Percentiles rank a stretch among this genome's conserved stretches.
Conservation (phyloP, 2,797 vertebrate species). For the Vespertilio murinus region DNA sequence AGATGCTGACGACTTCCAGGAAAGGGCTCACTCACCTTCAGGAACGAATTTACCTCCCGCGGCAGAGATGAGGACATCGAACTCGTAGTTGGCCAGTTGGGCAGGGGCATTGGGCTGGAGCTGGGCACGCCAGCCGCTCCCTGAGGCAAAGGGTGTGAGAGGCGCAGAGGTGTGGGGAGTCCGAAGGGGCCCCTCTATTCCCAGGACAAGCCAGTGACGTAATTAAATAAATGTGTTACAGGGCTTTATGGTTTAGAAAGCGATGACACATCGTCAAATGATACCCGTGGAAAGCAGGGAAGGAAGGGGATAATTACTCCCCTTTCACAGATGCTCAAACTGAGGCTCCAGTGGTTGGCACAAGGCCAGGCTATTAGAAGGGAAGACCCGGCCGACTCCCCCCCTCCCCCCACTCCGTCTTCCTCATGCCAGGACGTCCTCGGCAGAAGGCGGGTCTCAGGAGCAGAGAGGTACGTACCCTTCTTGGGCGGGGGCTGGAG, state of each 20-base stretch:
- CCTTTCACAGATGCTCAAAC: not conserved
- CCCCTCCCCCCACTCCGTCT: conserved; percentile 26
- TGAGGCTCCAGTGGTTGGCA: not conserved
- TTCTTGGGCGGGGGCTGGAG: conserved; percentile 82
- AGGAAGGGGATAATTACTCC: not conserved
- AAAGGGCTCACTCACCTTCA: conserved; percentile 88
- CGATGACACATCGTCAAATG: not conserved
- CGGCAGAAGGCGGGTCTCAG: not conserved
- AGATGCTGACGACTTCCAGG: not conserved
- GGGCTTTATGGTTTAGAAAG: not conserved
- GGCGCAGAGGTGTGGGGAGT: not conserved
- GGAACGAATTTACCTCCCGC: conserved; percentile 93
- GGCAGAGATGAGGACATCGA: conserved; percentile 94
- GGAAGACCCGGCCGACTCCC: conserved; percentile 69
- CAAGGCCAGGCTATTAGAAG: not conserved
- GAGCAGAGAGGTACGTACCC: conserved; percentile 52
- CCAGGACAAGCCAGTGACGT: conserved; percentile 27
- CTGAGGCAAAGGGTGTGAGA: conserved; percentile 57
- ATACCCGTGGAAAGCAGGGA: not conserved
- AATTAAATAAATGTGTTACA: not conserved
- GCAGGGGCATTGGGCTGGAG: conserved; percentile 87
- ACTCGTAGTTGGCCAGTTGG: conserved; percentile 86
- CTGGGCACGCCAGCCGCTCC: conserved; percentile 88
- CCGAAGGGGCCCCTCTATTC: not conserved
- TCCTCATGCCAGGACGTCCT: conserved; percentile 50